Evolutionary conservation across 2,888 invertebrate genomes (phyloP).

Genomic region (Nephrotoma guestfalica): DNA sequence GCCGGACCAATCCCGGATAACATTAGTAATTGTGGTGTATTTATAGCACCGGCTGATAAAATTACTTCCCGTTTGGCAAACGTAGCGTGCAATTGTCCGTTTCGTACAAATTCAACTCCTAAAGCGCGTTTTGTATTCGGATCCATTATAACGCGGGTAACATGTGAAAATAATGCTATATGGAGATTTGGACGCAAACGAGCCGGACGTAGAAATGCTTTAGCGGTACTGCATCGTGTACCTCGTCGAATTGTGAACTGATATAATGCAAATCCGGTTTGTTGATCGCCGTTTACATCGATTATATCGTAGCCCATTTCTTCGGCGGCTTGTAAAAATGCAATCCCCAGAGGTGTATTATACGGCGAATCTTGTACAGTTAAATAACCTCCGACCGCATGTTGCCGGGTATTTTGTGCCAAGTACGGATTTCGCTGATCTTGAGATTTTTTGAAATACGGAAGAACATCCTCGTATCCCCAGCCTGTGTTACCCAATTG

Average conservation of each 20-base stretch:
- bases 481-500: conserved; percentile 74
- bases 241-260: conserved; percentile 82
- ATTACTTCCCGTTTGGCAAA: conserved; percentile 30
- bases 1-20: conserved; percentile 73
- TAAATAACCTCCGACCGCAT: conserved; percentile 38
- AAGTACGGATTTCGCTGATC: conserved; percentile 82
- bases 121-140: conserved; percentile 54
- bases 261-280: conserved; percentile 74
- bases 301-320: conserved; percentile 81
- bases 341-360: conserved; percentile 64
- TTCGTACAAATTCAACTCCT: conserved; percentile 63
- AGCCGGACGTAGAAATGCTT: conserved; percentile 70
- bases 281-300: conserved; percentile 74
- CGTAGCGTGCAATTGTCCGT: conserved; percentile 36
- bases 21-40: conserved; percentile 83
- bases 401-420: conserved; percentile 55
- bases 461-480: conserved; percentile 67
- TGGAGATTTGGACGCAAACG: conserved; percentile 67
- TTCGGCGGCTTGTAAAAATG: conserved; percentile 77
- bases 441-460: conserved; percentile 74
- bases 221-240: conserved; percentile 68
- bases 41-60: conserved; percentile 67
- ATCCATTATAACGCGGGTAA: conserved; percentile 60
- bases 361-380: conserved; percentile 31
- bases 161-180: conserved; percentile 63